A percentile compares a stretch with the other conserved stretches of the same genome.
phyloP scores from a whole-genome alignment of 1,140 invertebrate genomes.

The Diorhabda elongata region DNA sequence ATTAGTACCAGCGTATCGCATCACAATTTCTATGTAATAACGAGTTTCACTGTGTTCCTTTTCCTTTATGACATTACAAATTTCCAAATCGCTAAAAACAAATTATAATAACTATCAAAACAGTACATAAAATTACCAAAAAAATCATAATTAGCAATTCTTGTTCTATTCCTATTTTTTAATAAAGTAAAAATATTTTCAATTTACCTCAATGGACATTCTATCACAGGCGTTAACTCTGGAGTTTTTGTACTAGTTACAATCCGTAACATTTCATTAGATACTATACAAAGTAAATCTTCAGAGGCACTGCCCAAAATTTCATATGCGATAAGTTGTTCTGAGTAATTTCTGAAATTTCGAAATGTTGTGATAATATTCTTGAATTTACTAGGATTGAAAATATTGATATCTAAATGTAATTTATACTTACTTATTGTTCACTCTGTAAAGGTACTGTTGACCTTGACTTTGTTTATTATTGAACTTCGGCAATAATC shows the following conservation, averaged over 20 bases:
- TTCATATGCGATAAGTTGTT: slow-evolving; percentile 83
- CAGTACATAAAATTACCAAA: too few relatives aligned
- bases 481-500: slow-evolving; percentile 77
- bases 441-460: slow-evolving; percentile 77
- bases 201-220: slow-evolving; percentile 60
- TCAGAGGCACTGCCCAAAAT: slow-evolving; percentile 66
- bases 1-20: slow-evolving; percentile 53
- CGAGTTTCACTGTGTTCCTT: slow-evolving; percentile 49
- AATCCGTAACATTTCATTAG: slow-evolving; percentile 73
- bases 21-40: slow-evolving; percentile 75
- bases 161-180: too few relatives aligned
- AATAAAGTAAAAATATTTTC: background rate
- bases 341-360: slow-evolving; percentile 60
- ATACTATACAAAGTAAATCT: slow-evolving; percentile 69
- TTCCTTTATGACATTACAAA: slow-evolving; percentile 55
- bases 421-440: slow-evolving; percentile 50
- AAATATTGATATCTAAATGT: background rate
- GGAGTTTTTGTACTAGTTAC: slow-evolving; percentile 56
- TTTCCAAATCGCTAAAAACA: slow-evolving; percentile 55
- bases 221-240: slow-evolving; percentile 57
- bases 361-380: too few relatives aligned
- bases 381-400: too few relatives aligned
- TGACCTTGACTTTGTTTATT: slow-evolving; percentile 75
- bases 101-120: background rate
- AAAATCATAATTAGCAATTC: too few relatives aligned